Percentiles rank a stretch among this genome's conserved stretches.
Evolutionary conservation across 2,797 vertebrate species (phyloP).

Genomic region (Melanotaenia boesemani): DNA sequence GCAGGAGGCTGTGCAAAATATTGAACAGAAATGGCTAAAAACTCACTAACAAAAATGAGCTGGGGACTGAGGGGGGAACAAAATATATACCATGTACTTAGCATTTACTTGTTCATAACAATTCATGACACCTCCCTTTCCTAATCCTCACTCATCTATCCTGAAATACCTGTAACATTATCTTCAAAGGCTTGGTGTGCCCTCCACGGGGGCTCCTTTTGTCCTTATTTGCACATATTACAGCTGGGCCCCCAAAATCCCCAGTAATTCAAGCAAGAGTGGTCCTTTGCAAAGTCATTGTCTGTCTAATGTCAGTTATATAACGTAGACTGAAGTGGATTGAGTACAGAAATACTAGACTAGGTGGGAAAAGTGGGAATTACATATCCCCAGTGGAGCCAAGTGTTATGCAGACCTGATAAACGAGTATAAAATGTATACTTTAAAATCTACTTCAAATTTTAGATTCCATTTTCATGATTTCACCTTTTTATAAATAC

Average conservation of each 20-base stretch:
- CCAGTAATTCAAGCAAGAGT: conserved; percentile 43
- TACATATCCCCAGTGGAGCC: conserved; percentile 11
- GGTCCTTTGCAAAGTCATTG: conserved; percentile 58
- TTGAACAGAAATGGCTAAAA: conserved; percentile 7
- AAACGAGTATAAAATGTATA: not conserved
- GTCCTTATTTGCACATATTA: conserved; percentile 17
- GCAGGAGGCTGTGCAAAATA: conserved; percentile 20
- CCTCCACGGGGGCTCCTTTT: conserved; percentile 13
- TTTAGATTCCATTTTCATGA: not conserved
- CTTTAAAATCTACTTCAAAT: not conserved
- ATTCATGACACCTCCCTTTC: conserved; percentile 11
- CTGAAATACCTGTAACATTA: conserved; percentile 39
- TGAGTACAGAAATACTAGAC: conserved; percentile 31
- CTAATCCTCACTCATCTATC: conserved; percentile 7
- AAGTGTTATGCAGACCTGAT: conserved; percentile 2
- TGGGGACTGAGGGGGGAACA: not conserved
- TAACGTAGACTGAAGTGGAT: conserved; percentile 49
- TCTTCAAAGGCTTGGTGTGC: conserved; percentile 12
- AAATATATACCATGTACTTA: not conserved
- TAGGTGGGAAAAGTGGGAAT: conserved; percentile 34
- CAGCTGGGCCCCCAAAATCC: conserved; percentile 32
- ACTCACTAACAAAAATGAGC: conserved; percentile 2
- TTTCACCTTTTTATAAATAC: not conserved
- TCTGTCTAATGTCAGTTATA: conserved; percentile 65
- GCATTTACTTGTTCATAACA: conserved; percentile 20